phyloP scores from a whole-genome alignment of 2,888 invertebrate genomes.

The Cosmopolites sordidus region DNA sequence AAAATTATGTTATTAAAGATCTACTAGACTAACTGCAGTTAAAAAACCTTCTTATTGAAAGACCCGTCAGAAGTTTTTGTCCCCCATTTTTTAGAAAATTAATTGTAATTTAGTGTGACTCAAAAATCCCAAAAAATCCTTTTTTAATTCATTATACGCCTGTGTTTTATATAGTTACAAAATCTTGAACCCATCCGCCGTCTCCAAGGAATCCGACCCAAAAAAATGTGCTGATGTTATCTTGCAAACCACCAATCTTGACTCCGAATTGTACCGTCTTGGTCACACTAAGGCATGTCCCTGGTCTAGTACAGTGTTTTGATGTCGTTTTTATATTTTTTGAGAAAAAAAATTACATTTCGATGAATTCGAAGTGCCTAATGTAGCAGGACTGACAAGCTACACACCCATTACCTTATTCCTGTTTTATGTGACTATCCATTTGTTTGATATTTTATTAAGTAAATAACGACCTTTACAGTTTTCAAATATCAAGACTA shows the following conservation, averaged over 20 bases:
- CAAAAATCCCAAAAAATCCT: no score
- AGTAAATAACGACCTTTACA: not conserved
- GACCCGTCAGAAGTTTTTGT: no score
- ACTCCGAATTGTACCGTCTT: constrained; percentile 88
- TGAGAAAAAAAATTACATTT: no score
- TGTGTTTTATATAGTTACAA: constrained; percentile 78
- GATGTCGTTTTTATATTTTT: not conserved
- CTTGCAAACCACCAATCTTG: constrained; percentile 79
- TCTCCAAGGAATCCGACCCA: constrained; percentile 68
- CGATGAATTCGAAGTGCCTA: not conserved
- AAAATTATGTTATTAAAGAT: no score
- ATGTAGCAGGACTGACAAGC: constrained; percentile 9
- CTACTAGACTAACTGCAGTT: no score
- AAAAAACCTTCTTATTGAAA: no score
- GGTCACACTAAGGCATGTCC: constrained; percentile 97
- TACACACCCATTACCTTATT: not conserved
- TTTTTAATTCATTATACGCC: not conserved
- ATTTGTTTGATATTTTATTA: not conserved
- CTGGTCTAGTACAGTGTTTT: constrained; percentile 6
- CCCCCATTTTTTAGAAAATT: no score
- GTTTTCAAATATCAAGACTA: not conserved
- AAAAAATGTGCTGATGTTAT: constrained; percentile 81
- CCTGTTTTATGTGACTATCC: constrained; percentile 31
- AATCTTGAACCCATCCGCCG: constrained; percentile 92
- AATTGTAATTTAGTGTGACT: no score